Base-by-base conservation (phyloP, 2,888 invertebrate genomes). In the Lasioglossum figueresi region DNA sequence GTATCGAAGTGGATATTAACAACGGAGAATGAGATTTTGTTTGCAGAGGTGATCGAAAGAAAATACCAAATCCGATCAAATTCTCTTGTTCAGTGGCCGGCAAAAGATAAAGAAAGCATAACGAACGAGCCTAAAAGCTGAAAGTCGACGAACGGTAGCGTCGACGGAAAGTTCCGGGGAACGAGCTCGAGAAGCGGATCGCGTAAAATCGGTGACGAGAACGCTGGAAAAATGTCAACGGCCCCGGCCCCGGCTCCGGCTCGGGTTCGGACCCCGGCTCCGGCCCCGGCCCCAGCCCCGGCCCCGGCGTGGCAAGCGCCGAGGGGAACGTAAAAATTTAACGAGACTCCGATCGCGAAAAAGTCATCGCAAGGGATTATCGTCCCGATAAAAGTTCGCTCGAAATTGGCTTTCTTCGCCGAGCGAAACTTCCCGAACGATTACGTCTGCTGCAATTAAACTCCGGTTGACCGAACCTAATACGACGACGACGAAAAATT, bases 111-210 rank as follows among this genome's bases (percentile, higher is more conserved):
- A 63, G 63, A 63, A 63, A 27, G 63, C 31, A 31, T 63, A 63
- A 63, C 63, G 63, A 31, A 31, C 31, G 31, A 63, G 63, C 27
- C 34, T 63, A 31, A 31, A 63, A 31, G 63, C 63, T 63, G 31
- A 63, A 63, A 82, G 81, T 71, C 48, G 68, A 40, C 59, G 48
- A 48, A 19, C 48, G 19, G 48, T 48, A 4, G 45, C 40, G 40
- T 43, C 48, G 48, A 48, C 48, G 48, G 37, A 78, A 77, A 81
- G 80, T 76, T 74, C 16, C 59, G 16, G 72, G 31, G 40, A 43
- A 43, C 40, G 66, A 45, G 34, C 48, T 14, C 48, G 48, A 48
- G 27, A 27, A n/a, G 43, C 71, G 43, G 27, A 63, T 75, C 74
- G 74, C 74, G 63, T 79, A 48, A 79, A 80, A 52, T 75, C 40